Percentiles rank a stretch among this genome's conserved stretches.
Evolutionary conservation across 1,140 invertebrate genomes (phyloP).

Genomic region (Myzus persicae): DNA sequence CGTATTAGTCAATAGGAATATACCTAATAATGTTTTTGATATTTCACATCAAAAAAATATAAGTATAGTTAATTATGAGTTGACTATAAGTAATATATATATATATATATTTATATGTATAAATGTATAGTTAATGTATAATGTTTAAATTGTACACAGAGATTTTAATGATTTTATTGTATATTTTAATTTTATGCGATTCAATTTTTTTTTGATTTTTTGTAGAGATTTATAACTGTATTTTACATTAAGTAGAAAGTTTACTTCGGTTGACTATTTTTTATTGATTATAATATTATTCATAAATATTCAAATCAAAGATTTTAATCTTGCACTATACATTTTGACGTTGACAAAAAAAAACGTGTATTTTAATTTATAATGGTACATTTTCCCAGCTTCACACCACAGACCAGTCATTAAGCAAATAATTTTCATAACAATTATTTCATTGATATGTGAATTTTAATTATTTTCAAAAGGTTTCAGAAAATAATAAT

Average conservation of each 20-base stretch:
- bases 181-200: neutral
- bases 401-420: neutral
- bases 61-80: neutral
- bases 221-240: neutral
- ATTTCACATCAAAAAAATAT: neutral
- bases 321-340: neutral
- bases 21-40: neutral
- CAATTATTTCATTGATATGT: neutral
- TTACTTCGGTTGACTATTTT: neutral
- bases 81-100: neutral
- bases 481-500: neutral
- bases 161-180: neutral
- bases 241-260: neutral
- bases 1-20: neutral
- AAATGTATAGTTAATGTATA: neutral
- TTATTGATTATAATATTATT: neutral
- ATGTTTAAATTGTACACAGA: neutral
- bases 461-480: constrained; percentile 12
- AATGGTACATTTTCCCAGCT: neutral
- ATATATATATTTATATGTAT: neutral
- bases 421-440: neutral
- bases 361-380: constrained; percentile 10
- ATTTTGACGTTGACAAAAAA: neutral
- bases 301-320: neutral
- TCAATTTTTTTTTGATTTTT: neutral